Conservation (phyloP, 2,113 vertebrate species). For the Cavia porcellus region DNA sequence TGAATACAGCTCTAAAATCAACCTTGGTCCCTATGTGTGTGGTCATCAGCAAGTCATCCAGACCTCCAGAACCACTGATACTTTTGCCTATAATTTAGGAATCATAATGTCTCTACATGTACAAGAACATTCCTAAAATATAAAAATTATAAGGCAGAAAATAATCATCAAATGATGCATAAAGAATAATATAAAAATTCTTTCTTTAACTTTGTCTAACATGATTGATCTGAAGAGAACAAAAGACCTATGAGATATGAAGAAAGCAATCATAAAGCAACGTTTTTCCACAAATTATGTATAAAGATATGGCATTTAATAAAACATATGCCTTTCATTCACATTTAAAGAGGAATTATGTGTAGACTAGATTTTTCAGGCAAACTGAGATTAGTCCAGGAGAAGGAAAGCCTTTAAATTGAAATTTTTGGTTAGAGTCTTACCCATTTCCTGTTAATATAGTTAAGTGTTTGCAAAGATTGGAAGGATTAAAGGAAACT, state of each 20-base stretch:
- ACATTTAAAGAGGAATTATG: not conserved
- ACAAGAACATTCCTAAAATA: not conserved
- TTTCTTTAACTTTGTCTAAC: not conserved
- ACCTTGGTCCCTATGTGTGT: not conserved
- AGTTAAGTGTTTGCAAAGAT: constrained; percentile 37
- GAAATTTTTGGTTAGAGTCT: constrained; percentile 27
- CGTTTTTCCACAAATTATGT: not conserved
- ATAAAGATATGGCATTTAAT: not conserved
- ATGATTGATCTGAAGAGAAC: not conserved
- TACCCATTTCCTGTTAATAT: constrained; percentile 52
- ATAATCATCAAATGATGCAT: not conserved
- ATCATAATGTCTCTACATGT: not conserved
- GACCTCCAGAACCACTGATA: not conserved
- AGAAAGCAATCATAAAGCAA: not conserved
- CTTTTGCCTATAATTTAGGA: not conserved
- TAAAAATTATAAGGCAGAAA: not conserved
- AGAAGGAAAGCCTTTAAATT: not conserved
- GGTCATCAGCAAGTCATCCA: not conserved
- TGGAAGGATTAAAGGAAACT: not conserved
- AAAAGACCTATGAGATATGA: not conserved
- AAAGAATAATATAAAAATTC: not conserved
- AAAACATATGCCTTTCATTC: not conserved
- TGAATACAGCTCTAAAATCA: not conserved
- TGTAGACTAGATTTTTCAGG: not conserved
- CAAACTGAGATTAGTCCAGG: not conserved